A percentile compares a stretch with the other conserved stretches of the same genome.
Evolutionary conservation across 2,888 invertebrate genomes (phyloP).

Genomic region (Caenorhabditis becei): DNA sequence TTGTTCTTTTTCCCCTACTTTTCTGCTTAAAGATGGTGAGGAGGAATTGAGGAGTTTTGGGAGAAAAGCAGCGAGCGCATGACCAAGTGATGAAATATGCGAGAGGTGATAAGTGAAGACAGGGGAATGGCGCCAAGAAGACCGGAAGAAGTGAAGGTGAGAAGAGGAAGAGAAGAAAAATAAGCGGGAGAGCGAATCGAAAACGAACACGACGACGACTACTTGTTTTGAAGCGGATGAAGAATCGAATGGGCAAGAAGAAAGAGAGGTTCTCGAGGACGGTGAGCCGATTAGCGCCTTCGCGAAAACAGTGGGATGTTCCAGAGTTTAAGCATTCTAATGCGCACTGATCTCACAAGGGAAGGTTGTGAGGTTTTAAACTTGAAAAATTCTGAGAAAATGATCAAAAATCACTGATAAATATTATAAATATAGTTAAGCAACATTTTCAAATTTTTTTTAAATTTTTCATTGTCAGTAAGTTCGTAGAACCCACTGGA

Average conservation of each 20-base stretch:
- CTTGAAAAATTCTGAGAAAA: too few relatives aligned
- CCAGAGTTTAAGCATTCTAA: not conserved
- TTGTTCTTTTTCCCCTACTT: constrained; percentile 1
- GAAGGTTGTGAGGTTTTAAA: too few relatives aligned
- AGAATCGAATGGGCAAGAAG: constrained; percentile 30
- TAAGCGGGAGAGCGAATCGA: constrained; percentile 18
- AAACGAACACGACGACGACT: constrained; percentile 30
- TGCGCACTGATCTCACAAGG: too few relatives aligned
- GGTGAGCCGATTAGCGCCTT: constrained; percentile 48
- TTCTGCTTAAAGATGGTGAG: constrained; percentile 25
- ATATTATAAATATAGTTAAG: too few relatives aligned
- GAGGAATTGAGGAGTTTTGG: constrained; percentile 7
- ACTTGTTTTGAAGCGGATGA: constrained; percentile 48
- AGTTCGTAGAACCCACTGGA: too few relatives aligned
- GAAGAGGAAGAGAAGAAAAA: not conserved
- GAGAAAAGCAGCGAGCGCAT: constrained; percentile 15
- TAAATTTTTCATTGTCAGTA: too few relatives aligned
- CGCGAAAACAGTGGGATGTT: constrained; percentile 10
- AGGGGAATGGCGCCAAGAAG: constrained; percentile 36
- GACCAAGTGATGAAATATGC: constrained; percentile 31
- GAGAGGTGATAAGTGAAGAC: constrained; percentile 28
- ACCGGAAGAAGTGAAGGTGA: constrained; percentile 33
- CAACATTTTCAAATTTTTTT: too few relatives aligned
- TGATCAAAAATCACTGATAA: too few relatives aligned
- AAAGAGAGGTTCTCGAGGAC: constrained; percentile 7